Conservation (phyloP, 2,888 invertebrate species). For the Papilio demoleus region DNA sequence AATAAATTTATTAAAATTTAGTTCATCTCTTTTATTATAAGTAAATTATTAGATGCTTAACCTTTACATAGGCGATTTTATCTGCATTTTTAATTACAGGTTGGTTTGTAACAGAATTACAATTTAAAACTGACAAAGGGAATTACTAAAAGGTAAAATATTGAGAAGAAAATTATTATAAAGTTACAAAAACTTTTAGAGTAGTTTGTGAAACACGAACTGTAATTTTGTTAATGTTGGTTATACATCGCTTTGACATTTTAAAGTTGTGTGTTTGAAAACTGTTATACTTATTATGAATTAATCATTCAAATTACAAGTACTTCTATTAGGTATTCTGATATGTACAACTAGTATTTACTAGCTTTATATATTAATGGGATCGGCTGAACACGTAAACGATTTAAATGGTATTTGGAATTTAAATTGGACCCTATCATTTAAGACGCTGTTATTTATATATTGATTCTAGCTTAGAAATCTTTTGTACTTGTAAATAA, state of each 20-base stretch:
- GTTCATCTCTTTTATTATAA: not conserved
- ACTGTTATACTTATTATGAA: not conserved
- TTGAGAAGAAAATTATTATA: constrained; percentile 15
- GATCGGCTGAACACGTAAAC: no score
- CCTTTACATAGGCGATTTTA: not conserved
- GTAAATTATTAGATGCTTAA: not conserved
- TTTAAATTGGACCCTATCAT: no score
- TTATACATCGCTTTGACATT: constrained; percentile 10
- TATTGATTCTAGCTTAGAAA: no score
- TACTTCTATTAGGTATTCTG: not conserved
- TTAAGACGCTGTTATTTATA: no score
- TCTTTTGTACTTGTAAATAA: no score
- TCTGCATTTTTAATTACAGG: not conserved
- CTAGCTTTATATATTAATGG: no score
- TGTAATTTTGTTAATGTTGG: not conserved
- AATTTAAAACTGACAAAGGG: constrained; percentile 6
- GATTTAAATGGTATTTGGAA: no score
- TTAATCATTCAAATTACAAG: not conserved
- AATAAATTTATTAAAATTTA: not conserved
- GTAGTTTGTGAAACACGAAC: constrained; percentile 2
- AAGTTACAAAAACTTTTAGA: constrained; percentile 9
- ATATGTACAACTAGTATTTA: no score
- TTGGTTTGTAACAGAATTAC: constrained; percentile 13
- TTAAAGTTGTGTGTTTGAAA: not conserved
- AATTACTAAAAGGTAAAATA: constrained; percentile 6